Evolutionary conservation across 2,888 invertebrate species (phyloP).

Genomic region (Drosophila diplacantha): DNA sequence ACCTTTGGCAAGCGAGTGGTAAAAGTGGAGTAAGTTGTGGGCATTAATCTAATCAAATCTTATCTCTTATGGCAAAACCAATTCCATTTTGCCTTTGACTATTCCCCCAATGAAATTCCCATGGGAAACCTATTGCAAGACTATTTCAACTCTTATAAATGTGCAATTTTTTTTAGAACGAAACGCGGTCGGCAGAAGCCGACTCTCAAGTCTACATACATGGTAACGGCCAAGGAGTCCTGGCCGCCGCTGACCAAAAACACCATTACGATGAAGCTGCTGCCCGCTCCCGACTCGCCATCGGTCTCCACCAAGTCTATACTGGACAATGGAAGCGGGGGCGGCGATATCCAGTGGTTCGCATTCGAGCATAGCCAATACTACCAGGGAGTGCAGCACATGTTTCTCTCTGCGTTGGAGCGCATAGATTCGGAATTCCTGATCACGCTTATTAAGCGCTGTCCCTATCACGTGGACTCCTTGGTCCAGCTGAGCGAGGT

Average conservation of each 20-base stretch:
- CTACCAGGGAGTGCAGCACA: constrained; percentile 86
- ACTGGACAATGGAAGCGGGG: constrained; percentile 46
- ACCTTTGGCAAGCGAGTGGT: constrained; percentile 89
- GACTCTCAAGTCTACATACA: constrained; percentile 82
- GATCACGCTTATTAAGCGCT: constrained; percentile 84
- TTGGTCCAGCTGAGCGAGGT: constrained; percentile 89
- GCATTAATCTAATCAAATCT: not conserved
- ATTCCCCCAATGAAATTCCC: not conserved
- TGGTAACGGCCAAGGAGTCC: constrained; percentile 84
- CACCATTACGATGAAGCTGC: constrained; percentile 85
- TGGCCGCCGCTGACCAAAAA: constrained; percentile 86
- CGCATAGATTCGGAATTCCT: constrained; percentile 88
- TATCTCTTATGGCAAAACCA: not conserved
- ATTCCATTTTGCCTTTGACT: no score
- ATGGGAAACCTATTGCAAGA: no score
- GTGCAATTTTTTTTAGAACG: constrained; percentile 76
- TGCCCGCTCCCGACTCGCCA: constrained; percentile 75
- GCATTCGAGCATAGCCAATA: constrained; percentile 85
- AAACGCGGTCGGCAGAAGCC: constrained; percentile 80
- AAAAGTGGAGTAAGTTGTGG: constrained; percentile 80
- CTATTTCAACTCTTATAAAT: not conserved
- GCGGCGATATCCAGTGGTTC: constrained; percentile 80
- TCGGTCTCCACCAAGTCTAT: constrained; percentile 43
- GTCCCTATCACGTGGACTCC: constrained; percentile 89
- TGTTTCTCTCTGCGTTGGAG: constrained; percentile 88